phyloP scores from a whole-genome alignment of 2,113 vertebrate genomes.

The Dryoscopus gambensis region DNA sequence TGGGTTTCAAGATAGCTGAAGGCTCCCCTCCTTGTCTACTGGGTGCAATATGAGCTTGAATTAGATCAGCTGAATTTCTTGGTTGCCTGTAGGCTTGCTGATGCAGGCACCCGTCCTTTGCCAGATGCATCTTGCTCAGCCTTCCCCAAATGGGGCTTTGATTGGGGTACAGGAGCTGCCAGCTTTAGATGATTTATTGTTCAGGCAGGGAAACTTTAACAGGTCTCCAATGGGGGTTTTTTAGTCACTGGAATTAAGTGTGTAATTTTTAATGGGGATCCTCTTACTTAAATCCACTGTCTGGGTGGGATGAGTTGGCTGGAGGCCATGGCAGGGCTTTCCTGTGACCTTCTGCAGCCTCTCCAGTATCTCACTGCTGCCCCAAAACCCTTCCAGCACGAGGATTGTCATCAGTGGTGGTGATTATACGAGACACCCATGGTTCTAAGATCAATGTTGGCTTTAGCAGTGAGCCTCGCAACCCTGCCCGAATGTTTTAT shows the following conservation, averaged over 20 bases:
- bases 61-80: neutral
- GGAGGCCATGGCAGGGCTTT: neutral
- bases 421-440: neutral
- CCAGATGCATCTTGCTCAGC: neutral
- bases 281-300: neutral
- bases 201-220: neutral
- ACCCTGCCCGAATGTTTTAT: conserved; percentile 32
- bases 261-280: neutral
- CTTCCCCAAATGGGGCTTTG: neutral
- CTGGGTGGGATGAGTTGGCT: neutral
- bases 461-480: neutral
- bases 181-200: neutral
- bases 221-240: neutral
- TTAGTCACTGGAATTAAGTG: neutral
- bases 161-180: neutral
- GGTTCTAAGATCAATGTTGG: neutral
- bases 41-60: neutral
- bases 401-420: neutral
- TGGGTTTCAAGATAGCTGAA: neutral
- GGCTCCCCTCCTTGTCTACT: neutral
- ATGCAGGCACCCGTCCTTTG: neutral
- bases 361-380: neutral
- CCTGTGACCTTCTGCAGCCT: neutral
- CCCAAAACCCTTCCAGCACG: neutral
- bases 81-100: neutral